phyloP scores from a whole-genome alignment of 2,888 invertebrate genomes.

The Octodonta nipae region DNA sequence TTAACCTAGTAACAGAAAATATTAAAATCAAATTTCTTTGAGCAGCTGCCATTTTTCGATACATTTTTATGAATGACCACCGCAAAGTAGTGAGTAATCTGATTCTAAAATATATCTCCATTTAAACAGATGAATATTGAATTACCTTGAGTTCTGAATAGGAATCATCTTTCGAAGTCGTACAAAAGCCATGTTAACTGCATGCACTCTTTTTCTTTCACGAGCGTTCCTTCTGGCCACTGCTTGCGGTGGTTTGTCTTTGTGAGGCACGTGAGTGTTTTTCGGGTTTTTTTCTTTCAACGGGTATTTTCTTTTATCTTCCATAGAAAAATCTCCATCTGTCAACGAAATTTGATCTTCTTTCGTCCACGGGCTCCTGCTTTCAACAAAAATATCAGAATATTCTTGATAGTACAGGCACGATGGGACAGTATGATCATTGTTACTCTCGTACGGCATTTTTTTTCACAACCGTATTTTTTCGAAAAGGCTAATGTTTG shows the following conservation, averaged over 20 bases:
- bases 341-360: constrained; percentile 9
- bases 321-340: constrained; percentile 9
- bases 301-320: constrained; percentile 9
- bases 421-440: too few relatives aligned
- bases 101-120: too few relatives aligned
- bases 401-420: too few relatives aligned
- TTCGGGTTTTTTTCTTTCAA: constrained; percentile 13
- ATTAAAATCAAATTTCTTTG: too few relatives aligned
- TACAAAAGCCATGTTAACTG: constrained; percentile 49
- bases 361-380: constrained; percentile 7
- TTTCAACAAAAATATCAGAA: too few relatives aligned
- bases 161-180: constrained; percentile 46
- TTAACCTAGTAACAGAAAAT: too few relatives aligned
- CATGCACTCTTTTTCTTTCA: constrained; percentile 48
- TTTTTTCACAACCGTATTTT: too few relatives aligned
- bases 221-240: constrained; percentile 47
- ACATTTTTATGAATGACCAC: too few relatives aligned
- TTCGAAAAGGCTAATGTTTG: too few relatives aligned
- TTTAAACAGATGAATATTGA: constrained; percentile 5
- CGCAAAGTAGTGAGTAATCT: too few relatives aligned
- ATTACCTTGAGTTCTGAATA: constrained; percentile 37
- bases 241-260: constrained; percentile 44
- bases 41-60: too few relatives aligned
- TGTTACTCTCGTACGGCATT: too few relatives aligned
- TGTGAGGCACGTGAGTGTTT: constrained; percentile 32